Conservation (phyloP, 2,113 vertebrate genomes). For the Tachuris rubrigastra region DNA sequence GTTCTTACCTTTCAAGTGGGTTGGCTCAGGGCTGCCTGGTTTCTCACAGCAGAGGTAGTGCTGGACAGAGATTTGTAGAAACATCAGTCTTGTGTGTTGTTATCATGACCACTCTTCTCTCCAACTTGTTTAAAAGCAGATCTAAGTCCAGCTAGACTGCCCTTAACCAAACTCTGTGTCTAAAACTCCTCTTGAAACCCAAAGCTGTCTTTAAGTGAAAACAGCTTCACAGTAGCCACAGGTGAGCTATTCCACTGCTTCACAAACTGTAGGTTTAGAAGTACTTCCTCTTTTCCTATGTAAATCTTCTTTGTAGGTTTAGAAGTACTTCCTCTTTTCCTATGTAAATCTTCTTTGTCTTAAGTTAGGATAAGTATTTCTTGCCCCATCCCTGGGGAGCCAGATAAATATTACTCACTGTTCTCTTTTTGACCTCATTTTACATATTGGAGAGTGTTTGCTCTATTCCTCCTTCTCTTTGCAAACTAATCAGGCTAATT, state of each 20-base stretch:
- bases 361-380: conserved; percentile 34
- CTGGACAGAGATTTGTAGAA: neutral
- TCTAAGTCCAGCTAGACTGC: neutral
- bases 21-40: neutral
- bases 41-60: neutral
- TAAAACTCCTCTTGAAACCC: neutral
- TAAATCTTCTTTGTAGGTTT: conserved; percentile 16
- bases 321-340: neutral
- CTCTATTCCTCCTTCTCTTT: conserved; percentile 13
- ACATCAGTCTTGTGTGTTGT: neutral
- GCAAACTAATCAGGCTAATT: conserved; percentile 33
- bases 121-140: neutral
- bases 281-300: neutral
- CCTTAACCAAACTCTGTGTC: neutral
- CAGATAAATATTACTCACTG: conserved; percentile 45
- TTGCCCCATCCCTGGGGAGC: conserved; percentile 3
- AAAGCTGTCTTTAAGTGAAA: neutral
- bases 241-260: neutral
- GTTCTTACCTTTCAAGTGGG: neutral
- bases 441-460: conserved; percentile 39
- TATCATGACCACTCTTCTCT: neutral
- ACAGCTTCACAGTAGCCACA: neutral
- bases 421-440: conserved; percentile 55
- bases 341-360: conserved; percentile 21
- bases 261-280: neutral